A percentile compares a stretch with the other conserved stretches of the same genome.
These are phyloP conservation scores for Podarcis raffonei DNA, from an alignment of 2,113 vertebrate genomes.

Conservation along the genomic window DNA sequence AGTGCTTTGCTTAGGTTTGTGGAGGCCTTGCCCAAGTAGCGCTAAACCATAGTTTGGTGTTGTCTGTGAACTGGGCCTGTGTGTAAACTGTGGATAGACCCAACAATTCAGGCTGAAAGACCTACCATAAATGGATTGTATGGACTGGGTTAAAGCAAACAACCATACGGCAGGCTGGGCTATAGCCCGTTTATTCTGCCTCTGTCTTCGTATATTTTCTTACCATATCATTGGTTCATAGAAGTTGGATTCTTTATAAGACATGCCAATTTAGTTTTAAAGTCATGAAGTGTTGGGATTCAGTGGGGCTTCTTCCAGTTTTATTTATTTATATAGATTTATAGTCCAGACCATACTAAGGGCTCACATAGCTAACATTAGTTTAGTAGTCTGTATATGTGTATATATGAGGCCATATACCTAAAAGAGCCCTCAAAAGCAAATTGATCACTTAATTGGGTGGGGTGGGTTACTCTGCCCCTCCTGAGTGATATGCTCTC, in stretches of 20 bases:
- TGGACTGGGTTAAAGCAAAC: neutral
- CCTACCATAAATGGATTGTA: neutral
- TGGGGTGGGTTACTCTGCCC: no score
- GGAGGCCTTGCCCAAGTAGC: no score
- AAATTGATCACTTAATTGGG: neutral
- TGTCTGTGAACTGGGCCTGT: no score
- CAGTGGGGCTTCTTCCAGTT: neutral
- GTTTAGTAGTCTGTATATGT: neutral
- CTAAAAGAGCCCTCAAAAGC: neutral
- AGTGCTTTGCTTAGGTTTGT: no score
- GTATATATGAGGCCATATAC: neutral
- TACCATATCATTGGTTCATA: neutral
- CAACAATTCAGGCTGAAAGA: neutral
- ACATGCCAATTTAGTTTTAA: neutral
- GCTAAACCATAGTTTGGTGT: no score
- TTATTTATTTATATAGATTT: neutral
- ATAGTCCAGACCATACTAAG: neutral
- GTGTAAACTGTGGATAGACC: neutral
- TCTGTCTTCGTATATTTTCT: neutral
- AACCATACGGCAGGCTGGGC: neutral
- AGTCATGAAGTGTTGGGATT: neutral
- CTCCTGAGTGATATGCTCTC: neutral
- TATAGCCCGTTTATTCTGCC: neutral
- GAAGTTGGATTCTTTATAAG: neutral
- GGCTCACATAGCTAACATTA: neutral